Conservation (phyloP, 2,113 vertebrate species). For the Pitta sordida region DNA sequence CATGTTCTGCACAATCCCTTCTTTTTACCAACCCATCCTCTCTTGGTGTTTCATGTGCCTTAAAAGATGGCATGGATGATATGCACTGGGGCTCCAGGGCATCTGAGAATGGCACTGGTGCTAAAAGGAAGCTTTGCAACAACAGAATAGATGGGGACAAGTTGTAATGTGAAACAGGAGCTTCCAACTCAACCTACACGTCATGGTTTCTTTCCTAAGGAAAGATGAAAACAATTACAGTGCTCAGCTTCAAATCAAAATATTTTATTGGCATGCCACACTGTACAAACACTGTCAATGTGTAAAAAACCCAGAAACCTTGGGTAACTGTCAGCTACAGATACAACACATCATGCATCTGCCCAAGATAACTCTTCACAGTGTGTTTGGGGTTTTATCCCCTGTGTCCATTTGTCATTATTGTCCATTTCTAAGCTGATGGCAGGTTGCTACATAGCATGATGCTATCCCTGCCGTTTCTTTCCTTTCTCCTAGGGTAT, state of each 20-base stretch:
- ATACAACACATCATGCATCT: slow-evolving; percentile 5
- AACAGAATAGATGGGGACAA: neutral
- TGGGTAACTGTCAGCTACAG: slow-evolving; percentile 27
- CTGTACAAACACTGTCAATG: neutral
- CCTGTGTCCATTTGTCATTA: slow-evolving; percentile 70
- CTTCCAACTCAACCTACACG: neutral
- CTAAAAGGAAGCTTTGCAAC: neutral
- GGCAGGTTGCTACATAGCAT: slow-evolving; percentile 68
- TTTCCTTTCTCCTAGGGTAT: slow-evolving; percentile 69
- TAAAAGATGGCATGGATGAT: neutral
- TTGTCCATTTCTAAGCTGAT: slow-evolving; percentile 61
- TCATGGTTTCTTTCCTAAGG: neutral
- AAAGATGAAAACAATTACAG: neutral
- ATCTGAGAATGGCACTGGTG: neutral
- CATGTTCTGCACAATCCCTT: neutral
- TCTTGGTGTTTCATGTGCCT: neutral
- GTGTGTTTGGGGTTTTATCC: slow-evolving; percentile 56
- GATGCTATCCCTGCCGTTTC: slow-evolving; percentile 63
- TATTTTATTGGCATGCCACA: slow-evolving; percentile 8
- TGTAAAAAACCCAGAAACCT: slow-evolving; percentile 33
- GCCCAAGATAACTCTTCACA: slow-evolving; percentile 46
- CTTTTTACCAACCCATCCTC: neutral
- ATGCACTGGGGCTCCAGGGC: rapidly evolving
- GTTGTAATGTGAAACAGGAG: neutral
- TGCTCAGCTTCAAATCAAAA: slow-evolving; percentile 30